Conservation (phyloP, 2,797 vertebrate species). For the Aulostomus chinensis region DNA sequence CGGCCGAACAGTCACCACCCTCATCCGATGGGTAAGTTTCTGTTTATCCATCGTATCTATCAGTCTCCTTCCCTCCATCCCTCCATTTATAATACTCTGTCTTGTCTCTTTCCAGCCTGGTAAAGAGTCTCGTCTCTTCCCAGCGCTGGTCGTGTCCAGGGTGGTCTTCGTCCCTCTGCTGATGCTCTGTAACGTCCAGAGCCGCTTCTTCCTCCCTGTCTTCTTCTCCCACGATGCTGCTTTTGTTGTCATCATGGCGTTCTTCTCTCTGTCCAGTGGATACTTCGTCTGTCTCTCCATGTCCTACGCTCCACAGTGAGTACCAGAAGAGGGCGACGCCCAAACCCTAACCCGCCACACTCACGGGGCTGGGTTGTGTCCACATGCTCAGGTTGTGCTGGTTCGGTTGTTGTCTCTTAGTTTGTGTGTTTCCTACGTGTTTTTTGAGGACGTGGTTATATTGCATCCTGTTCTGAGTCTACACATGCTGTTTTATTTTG, state of each 20-base stretch:
- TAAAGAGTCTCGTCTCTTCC: slow-evolving; percentile 82
- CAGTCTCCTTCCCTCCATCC: not conserved
- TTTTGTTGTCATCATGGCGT: slow-evolving; percentile 82
- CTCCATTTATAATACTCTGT: too few relatives aligned
- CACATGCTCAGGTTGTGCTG: too few relatives aligned
- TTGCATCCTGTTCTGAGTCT: too few relatives aligned
- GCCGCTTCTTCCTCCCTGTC: slow-evolving; percentile 66
- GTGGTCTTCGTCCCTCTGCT: slow-evolving; percentile 87
- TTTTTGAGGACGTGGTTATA: too few relatives aligned
- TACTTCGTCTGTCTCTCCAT: slow-evolving; percentile 89
- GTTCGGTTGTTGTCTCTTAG: too few relatives aligned
- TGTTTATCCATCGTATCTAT: not conserved
- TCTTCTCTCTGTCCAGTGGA: slow-evolving; percentile 86
- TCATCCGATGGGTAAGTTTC: slow-evolving; percentile 81
- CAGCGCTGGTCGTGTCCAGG: slow-evolving; percentile 77
- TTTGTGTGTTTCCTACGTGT: too few relatives aligned
- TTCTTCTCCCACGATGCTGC: slow-evolving; percentile 75
- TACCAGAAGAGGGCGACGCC: too few relatives aligned
- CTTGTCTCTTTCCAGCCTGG: slow-evolving; percentile 71
- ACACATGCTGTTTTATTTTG: too few relatives aligned
- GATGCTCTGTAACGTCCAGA: slow-evolving; percentile 85
- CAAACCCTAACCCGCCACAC: too few relatives aligned
- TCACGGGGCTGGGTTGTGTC: too few relatives aligned
- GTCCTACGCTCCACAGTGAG: slow-evolving; percentile 87
- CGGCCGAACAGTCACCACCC: slow-evolving; percentile 82